Percentiles rank a stretch among this genome's conserved stretches.
phyloP scores from a whole-genome alignment of 2,113 vertebrate genomes.

The Tachuris rubrigastra region DNA sequence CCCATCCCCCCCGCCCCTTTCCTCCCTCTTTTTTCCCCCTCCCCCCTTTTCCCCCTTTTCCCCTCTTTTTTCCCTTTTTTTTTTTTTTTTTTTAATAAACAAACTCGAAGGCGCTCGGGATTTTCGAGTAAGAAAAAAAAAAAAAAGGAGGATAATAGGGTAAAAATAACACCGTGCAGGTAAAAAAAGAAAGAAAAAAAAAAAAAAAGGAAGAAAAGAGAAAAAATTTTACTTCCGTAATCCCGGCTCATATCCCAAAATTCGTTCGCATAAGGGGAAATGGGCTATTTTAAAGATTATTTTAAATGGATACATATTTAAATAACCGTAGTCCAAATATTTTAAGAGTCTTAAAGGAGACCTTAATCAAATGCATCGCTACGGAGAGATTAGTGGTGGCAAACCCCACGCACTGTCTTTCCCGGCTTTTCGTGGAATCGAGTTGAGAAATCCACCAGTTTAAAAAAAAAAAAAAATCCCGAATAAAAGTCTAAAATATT shows the following conservation, averaged over 20 bases:
- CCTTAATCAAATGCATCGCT: not conserved
- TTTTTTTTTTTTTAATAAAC: not conserved
- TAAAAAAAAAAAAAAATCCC: conserved; percentile 52
- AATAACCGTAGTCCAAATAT: not conserved
- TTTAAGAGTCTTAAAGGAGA: not conserved
- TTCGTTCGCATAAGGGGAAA: conserved; percentile 13
- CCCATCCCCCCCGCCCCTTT: no score
- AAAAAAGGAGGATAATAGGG: not conserved
- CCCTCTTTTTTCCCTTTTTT: no score
- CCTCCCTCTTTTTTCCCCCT: no score
- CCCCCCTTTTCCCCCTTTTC: no score
- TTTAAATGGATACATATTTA: not conserved
- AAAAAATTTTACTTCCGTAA: not conserved
- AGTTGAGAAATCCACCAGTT: conserved; percentile 41
- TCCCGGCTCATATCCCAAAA: not conserved
- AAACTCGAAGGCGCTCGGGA: not conserved
- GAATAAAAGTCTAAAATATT: conserved; percentile 74
- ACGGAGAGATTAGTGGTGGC: not conserved
- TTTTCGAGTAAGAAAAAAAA: not conserved
- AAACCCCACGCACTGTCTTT: not conserved
- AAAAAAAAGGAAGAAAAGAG: not conserved
- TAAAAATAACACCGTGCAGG: not conserved
- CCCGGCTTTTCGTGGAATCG: not conserved
- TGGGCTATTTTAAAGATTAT: not conserved
- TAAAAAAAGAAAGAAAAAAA: not conserved